These are phyloP conservation scores for Drosophila nr. perissopoda DNA, from an alignment of 2,888 invertebrate genomes.

Conservation along the genomic window DNA sequence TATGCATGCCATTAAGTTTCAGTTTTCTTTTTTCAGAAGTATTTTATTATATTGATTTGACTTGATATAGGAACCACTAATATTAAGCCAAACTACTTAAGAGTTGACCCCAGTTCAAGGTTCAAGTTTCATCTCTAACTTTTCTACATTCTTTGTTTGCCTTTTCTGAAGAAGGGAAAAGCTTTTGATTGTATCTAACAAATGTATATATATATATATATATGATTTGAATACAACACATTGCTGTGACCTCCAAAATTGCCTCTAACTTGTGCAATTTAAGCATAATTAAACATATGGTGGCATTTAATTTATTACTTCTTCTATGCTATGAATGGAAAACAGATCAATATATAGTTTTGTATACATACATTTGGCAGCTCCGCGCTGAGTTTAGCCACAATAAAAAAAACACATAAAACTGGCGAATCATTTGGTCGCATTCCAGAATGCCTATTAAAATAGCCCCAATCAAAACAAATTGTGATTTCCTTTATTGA, in stretches of 20 bases:
- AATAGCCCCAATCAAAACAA: constrained; percentile 43
- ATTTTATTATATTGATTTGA: neutral
- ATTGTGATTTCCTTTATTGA: constrained; percentile 33
- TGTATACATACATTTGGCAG: constrained; percentile 34
- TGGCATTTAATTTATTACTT: constrained; percentile 1
- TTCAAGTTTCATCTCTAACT: constrained; percentile 32
- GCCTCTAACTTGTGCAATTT: constrained; percentile 12
- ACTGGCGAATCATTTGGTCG: constrained; percentile 38
- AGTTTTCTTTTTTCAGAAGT: constrained; percentile 8
- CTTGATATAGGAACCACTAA: constrained; percentile 7
- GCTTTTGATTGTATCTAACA: constrained; percentile 11
- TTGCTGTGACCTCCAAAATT: constrained; percentile 17
- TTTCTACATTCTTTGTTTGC: constrained; percentile 36
- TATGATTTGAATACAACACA: neutral
- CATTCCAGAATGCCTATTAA: constrained; percentile 52
- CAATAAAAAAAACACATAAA: constrained; percentile 39
- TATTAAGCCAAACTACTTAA: constrained; percentile 28
- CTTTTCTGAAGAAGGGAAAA: constrained; percentile 5
- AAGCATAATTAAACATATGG: constrained; percentile 20
- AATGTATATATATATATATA: constrained; percentile 2
- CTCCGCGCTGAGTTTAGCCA: constrained; percentile 24
- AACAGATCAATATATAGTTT: constrained; percentile 4
- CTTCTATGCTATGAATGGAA: constrained; percentile 17
- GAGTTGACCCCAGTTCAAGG: constrained; percentile 33
- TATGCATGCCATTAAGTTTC: constrained; percentile 18